Evolutionary conservation across 2,888 invertebrate species (phyloP).

Genomic region (Latheticus oryzae): DNA sequence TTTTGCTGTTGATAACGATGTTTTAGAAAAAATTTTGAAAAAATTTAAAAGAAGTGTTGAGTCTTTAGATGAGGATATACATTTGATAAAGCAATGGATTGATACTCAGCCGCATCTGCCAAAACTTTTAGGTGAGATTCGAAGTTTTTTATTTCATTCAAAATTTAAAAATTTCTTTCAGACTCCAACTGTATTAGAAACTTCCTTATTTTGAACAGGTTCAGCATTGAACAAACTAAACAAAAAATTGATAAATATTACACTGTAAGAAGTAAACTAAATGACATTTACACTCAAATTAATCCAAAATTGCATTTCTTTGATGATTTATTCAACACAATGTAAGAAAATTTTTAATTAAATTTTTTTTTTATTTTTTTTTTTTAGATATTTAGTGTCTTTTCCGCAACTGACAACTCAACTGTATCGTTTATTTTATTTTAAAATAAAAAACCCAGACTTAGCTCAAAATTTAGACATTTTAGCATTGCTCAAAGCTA

Average conservation of each 20-base stretch:
- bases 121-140: constrained; percentile 41
- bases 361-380: too few species aligned
- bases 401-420: constrained; percentile 7
- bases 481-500: constrained; percentile 62
- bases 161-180: constrained; percentile 22
- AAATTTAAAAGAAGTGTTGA: constrained; percentile 21
- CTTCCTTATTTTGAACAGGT: constrained; percentile 52
- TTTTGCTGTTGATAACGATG: not conserved
- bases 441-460: constrained; percentile 5
- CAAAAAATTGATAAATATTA: constrained; percentile 56
- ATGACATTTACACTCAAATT: constrained; percentile 56
- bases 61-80: constrained; percentile 27
- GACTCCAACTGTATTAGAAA: constrained; percentile 47
- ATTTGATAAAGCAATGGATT: constrained; percentile 36
- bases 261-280: constrained; percentile 50
- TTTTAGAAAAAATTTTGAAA: not conserved
- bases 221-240: constrained; percentile 53
- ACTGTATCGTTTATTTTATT: constrained; percentile 7
- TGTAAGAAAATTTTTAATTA: too few species aligned
- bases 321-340: constrained; percentile 12
- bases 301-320: constrained; percentile 46
- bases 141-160: not conserved
- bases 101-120: constrained; percentile 41
- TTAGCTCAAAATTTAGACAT: constrained; percentile 54
- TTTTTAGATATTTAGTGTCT: constrained; percentile 1